These are phyloP conservation scores for Cliona cf. orientalis DNA, from an alignment of 37 sponge, comb jelly and placozoan genomes.

Conservation along the genomic window DNA sequence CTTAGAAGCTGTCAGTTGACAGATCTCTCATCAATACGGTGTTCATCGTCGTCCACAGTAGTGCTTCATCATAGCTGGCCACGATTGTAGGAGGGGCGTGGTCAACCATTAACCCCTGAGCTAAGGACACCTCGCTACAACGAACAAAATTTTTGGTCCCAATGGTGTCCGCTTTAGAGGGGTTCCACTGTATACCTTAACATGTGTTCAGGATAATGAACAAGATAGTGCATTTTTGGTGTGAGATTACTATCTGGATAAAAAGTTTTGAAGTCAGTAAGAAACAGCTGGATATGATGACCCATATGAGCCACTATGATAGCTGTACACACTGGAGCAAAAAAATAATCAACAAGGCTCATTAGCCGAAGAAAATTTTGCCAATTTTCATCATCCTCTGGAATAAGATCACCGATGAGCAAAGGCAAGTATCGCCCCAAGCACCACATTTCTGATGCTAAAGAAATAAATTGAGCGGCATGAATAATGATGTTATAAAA, in stretches of 20 bases:
- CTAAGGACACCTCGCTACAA: too few species aligned
- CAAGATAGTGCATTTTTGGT: constrained; percentile 71
- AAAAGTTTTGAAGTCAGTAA: constrained; percentile 22
- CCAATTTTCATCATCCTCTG: constrained; percentile 51
- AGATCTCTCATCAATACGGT: too few species aligned
- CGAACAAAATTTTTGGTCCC: too few species aligned
- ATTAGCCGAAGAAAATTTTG: constrained; percentile 43
- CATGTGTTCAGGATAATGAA: constrained; percentile 61
- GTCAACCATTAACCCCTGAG: too few species aligned
- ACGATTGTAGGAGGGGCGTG: too few species aligned
- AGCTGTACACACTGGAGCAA: constrained; percentile 29
- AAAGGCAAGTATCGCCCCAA: constrained; percentile 57
- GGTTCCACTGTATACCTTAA: constrained; percentile 23
- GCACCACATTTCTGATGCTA: constrained; percentile 67
- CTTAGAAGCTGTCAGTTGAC: too few species aligned
- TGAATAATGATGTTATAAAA: background rate
- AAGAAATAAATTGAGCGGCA: background rate
- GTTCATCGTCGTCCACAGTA: too few species aligned
- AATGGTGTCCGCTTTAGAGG: too few species aligned
- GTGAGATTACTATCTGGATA: constrained; percentile 44
- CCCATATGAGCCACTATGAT: constrained; percentile 23
- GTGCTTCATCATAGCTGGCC: too few species aligned
- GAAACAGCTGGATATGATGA: constrained; percentile 25
- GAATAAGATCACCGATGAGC: constrained; percentile 52
- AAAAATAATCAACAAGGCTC: constrained; percentile 40